Evolutionary conservation across 2,888 invertebrate genomes (phyloP).

Genomic region (Poecilus cupreus): DNA sequence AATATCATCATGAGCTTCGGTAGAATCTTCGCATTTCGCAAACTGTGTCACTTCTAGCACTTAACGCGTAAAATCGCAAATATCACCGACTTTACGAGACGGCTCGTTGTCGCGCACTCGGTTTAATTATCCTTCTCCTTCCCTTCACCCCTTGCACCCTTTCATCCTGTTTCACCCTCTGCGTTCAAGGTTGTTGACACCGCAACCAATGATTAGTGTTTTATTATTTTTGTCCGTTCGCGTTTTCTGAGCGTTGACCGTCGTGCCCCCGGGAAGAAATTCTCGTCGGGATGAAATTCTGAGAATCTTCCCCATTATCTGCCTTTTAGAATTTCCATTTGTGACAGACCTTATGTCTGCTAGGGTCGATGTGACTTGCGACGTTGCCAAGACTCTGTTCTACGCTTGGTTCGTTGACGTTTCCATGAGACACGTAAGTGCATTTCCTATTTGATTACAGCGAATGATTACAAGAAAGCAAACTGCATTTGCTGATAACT

Average conservation of each 20-base stretch:
- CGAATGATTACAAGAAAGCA: conserved; percentile 25
- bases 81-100: conserved; percentile 19
- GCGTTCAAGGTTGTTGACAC: conserved; percentile 30
- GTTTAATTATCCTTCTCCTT: conserved; percentile 26
- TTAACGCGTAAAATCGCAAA: conserved; percentile 34
- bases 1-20: not conserved
- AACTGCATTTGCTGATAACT: conserved; percentile 27
- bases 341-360: conserved; percentile 55
- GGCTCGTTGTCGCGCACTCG: not conserved
- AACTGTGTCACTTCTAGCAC: conserved; percentile 15
- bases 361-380: conserved; percentile 55
- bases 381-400: conserved; percentile 52
- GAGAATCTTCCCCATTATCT: conserved; percentile 57
- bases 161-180: not conserved
- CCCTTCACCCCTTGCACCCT: not conserved
- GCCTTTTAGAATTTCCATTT: conserved; percentile 59
- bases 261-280: not conserved
- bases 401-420: conserved; percentile 34
- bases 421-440: conserved; percentile 6
- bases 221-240: conserved; percentile 40
- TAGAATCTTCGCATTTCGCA: not conserved
- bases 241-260: not conserved
- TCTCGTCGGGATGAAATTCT: conserved; percentile 49
- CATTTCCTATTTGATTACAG: conserved; percentile 37
- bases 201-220: not conserved